phyloP scores from a whole-genome alignment of 1,140 invertebrate genomes.

The Lepidotrigona ventralis region DNA sequence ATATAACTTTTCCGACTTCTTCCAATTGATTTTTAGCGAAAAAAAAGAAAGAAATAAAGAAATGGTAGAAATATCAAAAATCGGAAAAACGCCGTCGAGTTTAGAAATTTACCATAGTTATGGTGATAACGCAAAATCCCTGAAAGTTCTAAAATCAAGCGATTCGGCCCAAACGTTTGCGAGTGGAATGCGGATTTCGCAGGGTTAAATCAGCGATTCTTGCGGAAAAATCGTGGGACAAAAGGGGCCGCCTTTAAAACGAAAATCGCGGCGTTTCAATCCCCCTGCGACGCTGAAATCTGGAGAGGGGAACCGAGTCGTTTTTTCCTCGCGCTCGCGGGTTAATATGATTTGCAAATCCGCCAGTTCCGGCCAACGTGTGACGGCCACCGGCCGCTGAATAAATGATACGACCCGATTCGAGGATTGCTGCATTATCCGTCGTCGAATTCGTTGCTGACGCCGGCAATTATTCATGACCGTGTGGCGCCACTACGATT shows the following conservation, averaged over 20 bases:
- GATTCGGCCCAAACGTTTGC: neutral
- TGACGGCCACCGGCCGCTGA: conserved; percentile 64
- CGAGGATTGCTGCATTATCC: conserved; percentile 72
- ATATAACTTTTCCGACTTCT: no score
- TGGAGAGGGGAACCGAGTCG: neutral
- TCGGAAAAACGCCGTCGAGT: no score
- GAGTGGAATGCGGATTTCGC: neutral
- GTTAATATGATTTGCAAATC: conserved; percentile 71
- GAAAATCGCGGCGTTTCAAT: conserved; percentile 58
- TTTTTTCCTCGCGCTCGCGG: conserved; percentile 40
- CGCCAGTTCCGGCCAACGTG: conserved; percentile 60
- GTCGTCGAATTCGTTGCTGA: conserved; percentile 75
- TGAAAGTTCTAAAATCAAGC: neutral
- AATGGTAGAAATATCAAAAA: no score
- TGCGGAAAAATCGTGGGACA: conserved; percentile 13
- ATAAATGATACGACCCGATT: conserved; percentile 74
- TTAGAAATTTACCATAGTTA: no score
- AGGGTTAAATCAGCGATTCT: neutral
- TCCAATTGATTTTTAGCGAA: no score
- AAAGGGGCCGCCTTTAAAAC: conserved; percentile 18
- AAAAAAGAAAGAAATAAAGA: no score
- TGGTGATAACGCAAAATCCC: no score
- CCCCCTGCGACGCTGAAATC: conserved; percentile 15
- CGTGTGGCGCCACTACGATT: conserved; percentile 69
- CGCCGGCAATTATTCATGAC: conserved; percentile 75